Evolutionary conservation across 2,797 vertebrate species (phyloP).

Genomic region (Lepilemur septentrionalis): DNA sequence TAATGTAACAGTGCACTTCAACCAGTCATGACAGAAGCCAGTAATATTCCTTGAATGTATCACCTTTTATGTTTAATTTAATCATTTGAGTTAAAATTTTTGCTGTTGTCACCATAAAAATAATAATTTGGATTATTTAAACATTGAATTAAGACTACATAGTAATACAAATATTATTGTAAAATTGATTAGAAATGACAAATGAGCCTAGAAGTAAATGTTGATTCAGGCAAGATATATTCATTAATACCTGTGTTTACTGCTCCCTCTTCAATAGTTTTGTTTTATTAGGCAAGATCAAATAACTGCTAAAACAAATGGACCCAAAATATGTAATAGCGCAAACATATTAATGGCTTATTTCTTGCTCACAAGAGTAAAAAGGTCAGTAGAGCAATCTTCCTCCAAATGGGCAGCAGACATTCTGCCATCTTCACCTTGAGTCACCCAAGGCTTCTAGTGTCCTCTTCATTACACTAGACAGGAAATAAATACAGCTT

Average conservation of each 20-base stretch:
- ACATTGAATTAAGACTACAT: not conserved
- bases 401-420: not conserved
- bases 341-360: not conserved
- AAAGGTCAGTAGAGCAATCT: not conserved
- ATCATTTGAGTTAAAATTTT: not conserved
- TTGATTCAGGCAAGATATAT: not conserved
- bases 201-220: not conserved
- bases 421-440: not conserved
- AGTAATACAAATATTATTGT: not conserved
- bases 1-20: not conserved
- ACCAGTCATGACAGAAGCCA: not conserved
- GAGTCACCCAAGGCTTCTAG: not conserved
- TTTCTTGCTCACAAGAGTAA: not conserved
- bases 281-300: not conserved
- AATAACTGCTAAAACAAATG: not conserved
- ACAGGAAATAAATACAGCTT: not conserved
- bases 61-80: not conserved
- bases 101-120: not conserved
- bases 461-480: not conserved
- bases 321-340: not conserved
- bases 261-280: not conserved
- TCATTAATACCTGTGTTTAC: not conserved
- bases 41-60: not conserved
- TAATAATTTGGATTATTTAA: not conserved
- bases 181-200: not conserved